Conservation (phyloP, 30 jellyfish, hydroid and myxozoan genomes). For the Cassiopea xamachana region DNA sequence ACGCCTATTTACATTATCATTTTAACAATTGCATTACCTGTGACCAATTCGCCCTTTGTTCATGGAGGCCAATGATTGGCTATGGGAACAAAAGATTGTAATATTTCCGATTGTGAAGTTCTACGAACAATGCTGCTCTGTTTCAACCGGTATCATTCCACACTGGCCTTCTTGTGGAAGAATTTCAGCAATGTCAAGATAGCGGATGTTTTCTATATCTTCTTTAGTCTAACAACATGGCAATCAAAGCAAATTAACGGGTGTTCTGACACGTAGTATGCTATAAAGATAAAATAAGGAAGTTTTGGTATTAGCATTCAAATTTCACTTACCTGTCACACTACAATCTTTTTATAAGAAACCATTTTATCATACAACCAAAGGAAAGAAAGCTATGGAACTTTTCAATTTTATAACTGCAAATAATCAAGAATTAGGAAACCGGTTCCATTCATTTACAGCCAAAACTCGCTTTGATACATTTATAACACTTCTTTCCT, state of each 20-base stretch:
- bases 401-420: no score
- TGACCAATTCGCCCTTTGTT: background rate
- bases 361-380: no score
- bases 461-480: no score
- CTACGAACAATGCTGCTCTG: constrained; percentile 22
- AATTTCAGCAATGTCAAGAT: constrained; percentile 29
- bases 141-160: constrained; percentile 37
- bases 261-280: background rate
- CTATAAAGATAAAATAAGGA: constrained; percentile 3
- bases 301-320: constrained; percentile 12
- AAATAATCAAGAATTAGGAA: no score
- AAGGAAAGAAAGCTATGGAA: no score
- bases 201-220: constrained; percentile 42
- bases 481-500: no score
- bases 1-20: background rate
- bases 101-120: constrained; percentile 37
- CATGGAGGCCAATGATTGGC: constrained; percentile 12
- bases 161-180: constrained; percentile 1
- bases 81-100: constrained; percentile 13
- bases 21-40: background rate
- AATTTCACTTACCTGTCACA: background rate
- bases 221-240: background rate
- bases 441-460: no score
- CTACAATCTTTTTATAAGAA: background rate
- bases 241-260: background rate